A percentile compares a stretch with the other conserved stretches of the same genome.
These are phyloP conservation scores for Bactericera cockerelli DNA, from an alignment of 1,140 invertebrate species.

Conservation along the genomic window DNA sequence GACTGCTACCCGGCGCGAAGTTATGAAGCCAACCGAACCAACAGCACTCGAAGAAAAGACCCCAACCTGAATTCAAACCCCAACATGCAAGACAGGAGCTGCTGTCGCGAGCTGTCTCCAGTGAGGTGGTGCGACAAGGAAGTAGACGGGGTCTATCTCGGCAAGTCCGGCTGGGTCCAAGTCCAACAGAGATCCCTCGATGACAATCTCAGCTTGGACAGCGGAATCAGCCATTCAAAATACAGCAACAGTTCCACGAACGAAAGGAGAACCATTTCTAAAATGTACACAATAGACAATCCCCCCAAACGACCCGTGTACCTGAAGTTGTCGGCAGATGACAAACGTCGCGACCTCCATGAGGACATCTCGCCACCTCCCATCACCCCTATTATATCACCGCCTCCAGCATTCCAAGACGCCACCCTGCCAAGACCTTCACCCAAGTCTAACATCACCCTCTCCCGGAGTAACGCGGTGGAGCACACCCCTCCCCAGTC, in stretches of 20 bases:
- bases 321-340: not conserved
- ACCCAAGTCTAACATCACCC: conserved; percentile 8
- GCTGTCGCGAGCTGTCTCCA: conserved; percentile 38
- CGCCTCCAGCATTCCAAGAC: conserved; percentile 42
- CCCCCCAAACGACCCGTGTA: not conserved
- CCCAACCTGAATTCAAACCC: not conserved
- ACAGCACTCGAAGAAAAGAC: conserved; percentile 6
- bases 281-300: not conserved
- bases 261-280: not conserved
- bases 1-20: conserved; percentile 13
- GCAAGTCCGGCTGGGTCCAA: conserved; percentile 40
- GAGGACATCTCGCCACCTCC: conserved; percentile 36
- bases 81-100: conserved; percentile 14
- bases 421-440: conserved; percentile 22
- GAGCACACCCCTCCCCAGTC: conserved; percentile 37
- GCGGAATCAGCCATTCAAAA: conserved; percentile 19
- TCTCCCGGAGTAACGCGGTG: conserved; percentile 27
- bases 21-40: conserved; percentile 9
- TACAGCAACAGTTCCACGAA: conserved; percentile 13
- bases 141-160: conserved; percentile 40
- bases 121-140: conserved; percentile 42
- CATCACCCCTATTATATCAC: conserved; percentile 41
- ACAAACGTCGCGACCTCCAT: not conserved
- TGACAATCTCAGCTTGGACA: conserved; percentile 30
- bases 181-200: conserved; percentile 40